Base-by-base conservation (phyloP, 2,888 invertebrate genomes). In the Tipula confusa region DNA sequence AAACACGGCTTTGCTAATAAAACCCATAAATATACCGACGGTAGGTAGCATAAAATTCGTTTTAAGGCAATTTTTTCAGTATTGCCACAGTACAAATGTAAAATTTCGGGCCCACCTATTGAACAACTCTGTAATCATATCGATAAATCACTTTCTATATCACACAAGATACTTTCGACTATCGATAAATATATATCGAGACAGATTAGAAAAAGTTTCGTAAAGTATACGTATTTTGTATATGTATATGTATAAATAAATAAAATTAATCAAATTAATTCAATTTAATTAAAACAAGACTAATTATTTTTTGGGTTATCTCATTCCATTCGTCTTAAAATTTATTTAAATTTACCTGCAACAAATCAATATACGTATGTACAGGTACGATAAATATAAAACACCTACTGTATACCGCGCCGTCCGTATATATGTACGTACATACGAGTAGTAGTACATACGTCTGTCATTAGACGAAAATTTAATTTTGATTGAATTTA, bases 261-360 rank as follows among this genome's bases (percentile, higher is more conserved):
- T 3, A 64, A 64, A 64, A 64, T 64, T 64, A 64, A 64, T 64
- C 24, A 64, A 64, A 64, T 64, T 64, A 64, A 64, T 64, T 64
- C 64, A 24, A 64, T 64, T 64, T 64, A 64, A 64, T 64, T 64
- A 64, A 64, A 64, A 64, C 24, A 24, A 64, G 11, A 64, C 64
- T 24, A 64, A 64, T 64, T 64, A 64, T 64, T 43, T 43, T 24
- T 64, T n/a, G n/a, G n/a, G 11, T 64, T 11, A 7, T 64, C 24
- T 64, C 24, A 64, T 64, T 64, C 64, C 64, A 64, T 2, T 24
- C 64, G 24, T 24, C 64, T 64, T 9, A 13, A n/a, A 24, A 64
- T 64, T 64, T 64, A 64, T 64, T 64, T 64, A 24, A 64, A 64
- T 64, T 64, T 24, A 64, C n/a, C 64, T 64, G 64, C 64, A 64